Evolutionary conservation across 2,888 invertebrate species (phyloP), one percentile per base, ranked within the genome.

Genomic region (Cryptophagus acutangulus): DNA sequence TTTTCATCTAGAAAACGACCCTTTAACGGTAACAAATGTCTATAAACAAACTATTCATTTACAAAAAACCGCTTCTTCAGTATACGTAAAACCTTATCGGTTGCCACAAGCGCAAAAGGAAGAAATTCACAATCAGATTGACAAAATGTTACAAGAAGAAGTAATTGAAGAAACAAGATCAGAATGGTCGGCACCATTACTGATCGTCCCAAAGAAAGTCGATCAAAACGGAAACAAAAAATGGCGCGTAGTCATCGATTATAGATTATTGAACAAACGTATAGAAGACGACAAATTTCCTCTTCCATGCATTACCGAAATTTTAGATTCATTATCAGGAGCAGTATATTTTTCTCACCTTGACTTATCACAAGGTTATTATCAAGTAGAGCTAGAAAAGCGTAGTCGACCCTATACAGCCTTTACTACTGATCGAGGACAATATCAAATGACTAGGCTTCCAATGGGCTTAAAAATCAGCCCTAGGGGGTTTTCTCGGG

Each of bases 401-500:
- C 17, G 30, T 5, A 42, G 49, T 26, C 42, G 56, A 41, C 40
- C 43, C 13, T 50, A 34, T 40, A 57, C 52, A 25, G 50, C 49
- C 9, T 58, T 58, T 43, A 43, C 42, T 5, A 55, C 54, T 8
- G 46, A 49, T 40, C 34, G 40, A 36, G 54, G 52, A 18, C 56
- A 57, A 30, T 58, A 39, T 39, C 52, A 55, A 41, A 52, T 54
- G 48, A 52, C 17, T 28, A 38, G 50, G 29, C 28, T 51, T 16
- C 47, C 48, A 13, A 54, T 59, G 51, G 54, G 57, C 16, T 40
- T 58, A 29, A 58, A 57, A 47, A 51, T 43, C 45, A 43, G 40
- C 38, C 40, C 53, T 10, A 48, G 50, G 44, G 34, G 46, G 33
- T 58, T 59, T 48, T 57, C 49, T 13, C 37, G 55, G 33, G 34